Conservation (phyloP, 2,797 vertebrate species). For the Cichlasoma orientale region DNA sequence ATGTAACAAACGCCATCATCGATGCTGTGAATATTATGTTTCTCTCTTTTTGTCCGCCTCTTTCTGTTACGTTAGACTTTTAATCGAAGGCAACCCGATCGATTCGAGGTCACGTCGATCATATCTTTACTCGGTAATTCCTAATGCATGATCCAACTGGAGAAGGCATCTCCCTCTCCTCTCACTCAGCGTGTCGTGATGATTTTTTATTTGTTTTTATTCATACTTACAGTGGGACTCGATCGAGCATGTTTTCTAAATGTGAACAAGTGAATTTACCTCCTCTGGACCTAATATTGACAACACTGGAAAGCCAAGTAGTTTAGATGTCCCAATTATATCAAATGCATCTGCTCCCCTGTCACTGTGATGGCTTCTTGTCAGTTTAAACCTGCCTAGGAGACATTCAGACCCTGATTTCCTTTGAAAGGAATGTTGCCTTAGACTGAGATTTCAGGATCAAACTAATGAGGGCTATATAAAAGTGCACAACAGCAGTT, state of each 20-base stretch:
- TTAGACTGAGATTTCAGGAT: conserved; percentile 82
- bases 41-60: not conserved
- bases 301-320: conserved; percentile 45
- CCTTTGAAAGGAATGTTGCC: conserved; percentile 72
- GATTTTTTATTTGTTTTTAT: not conserved
- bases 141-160: not conserved
- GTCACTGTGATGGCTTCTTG: conserved; percentile 64
- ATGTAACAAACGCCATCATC: conserved; percentile 6
- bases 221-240: not conserved
- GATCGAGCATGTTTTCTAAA: conserved; percentile 10
- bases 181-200: not conserved
- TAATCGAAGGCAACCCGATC: not conserved
- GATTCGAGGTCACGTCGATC: not conserved
- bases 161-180: not conserved
- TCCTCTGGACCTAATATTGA: conserved; percentile 8
- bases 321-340: conserved; percentile 31
- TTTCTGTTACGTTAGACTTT: conserved; percentile 3
- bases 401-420: conserved; percentile 59
- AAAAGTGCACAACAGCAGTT: conserved; percentile 64
- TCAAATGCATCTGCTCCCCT: conserved; percentile 34
- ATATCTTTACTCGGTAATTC: not conserved
- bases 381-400: conserved; percentile 50
- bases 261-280: conserved; percentile 6
- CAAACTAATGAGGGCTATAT: conserved; percentile 78
- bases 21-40: conserved; percentile 30